These are phyloP conservation scores for Cosmia pyralina DNA, from an alignment of 2,888 invertebrate genomes.

Conservation along the genomic window DNA sequence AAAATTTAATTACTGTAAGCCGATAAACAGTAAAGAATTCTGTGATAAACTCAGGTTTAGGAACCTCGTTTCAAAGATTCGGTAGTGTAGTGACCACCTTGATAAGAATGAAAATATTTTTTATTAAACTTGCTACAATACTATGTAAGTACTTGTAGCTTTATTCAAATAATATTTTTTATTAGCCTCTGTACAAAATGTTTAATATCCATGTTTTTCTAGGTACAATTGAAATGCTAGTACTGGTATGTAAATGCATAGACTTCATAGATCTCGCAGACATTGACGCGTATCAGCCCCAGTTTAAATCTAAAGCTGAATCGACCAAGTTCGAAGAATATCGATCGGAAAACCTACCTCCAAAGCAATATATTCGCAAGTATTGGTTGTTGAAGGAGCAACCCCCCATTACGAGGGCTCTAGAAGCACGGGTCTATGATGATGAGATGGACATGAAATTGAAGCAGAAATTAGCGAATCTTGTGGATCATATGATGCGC, in stretches of 20 bases:
- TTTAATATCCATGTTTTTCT: conserved; percentile 24
- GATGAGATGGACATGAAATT: conserved; percentile 74
- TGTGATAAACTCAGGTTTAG: neutral
- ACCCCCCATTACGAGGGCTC: neutral
- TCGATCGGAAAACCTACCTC: neutral
- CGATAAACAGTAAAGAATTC: conserved; percentile 22
- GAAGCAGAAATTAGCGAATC: conserved; percentile 77
- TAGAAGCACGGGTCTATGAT: conserved; percentile 12
- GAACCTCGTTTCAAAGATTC: conserved; percentile 2
- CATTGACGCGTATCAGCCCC: neutral
- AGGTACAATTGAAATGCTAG: conserved; percentile 62
- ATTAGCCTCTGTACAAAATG: neutral
- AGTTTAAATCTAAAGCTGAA: neutral
- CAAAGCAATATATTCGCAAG: conserved; percentile 43
- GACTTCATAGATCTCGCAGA: conserved; percentile 65
- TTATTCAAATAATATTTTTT: neutral
- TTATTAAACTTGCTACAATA: conserved; percentile 58
- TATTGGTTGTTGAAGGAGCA: conserved; percentile 43
- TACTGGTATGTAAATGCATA: conserved; percentile 61
- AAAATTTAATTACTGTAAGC: conserved; percentile 27
- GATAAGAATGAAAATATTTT: conserved; percentile 69
- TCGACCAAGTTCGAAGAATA: conserved; percentile 16
- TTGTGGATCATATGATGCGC: conserved; percentile 80
- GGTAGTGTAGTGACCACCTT: conserved; percentile 32
- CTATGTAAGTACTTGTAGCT: conserved; percentile 69